Percentiles rank a stretch among this genome's conserved stretches.
These are phyloP conservation scores for Itoplectis maculator DNA, from an alignment of 2,888 invertebrate species.

Conservation along the genomic window DNA sequence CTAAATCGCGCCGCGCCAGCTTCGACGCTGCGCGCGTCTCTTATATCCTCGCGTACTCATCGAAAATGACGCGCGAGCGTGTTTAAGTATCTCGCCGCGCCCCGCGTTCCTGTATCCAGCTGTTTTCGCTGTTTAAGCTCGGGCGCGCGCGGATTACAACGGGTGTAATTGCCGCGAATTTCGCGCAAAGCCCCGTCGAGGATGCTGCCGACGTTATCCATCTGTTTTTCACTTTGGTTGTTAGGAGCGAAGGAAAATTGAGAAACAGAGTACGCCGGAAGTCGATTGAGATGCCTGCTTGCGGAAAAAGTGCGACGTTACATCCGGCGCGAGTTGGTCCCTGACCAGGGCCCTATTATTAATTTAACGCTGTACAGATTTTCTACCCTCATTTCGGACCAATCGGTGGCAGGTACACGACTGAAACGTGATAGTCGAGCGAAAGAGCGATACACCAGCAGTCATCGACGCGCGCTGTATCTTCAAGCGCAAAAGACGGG, in stretches of 20 bases:
- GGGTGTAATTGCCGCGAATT: conserved; percentile 37
- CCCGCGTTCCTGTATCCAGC: conserved; percentile 21
- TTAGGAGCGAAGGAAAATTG: neutral
- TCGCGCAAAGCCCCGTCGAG: conserved; percentile 29
- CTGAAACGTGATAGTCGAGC: no score
- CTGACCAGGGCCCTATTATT: no score
- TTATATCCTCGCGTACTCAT: conserved; percentile 57
- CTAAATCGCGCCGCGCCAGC: conserved; percentile 28
- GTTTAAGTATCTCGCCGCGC: conserved; percentile 52
- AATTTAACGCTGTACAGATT: no score
- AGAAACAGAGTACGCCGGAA: no score
- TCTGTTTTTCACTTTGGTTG: neutral
- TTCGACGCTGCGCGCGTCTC: conserved; percentile 26
- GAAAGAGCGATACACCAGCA: no score
- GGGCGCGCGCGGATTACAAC: conserved; percentile 3
- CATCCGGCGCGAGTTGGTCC: no score
- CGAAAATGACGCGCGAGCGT: conserved; percentile 54
- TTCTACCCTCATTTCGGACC: no score
- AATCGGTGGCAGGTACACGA: no score
- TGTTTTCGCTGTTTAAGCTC: conserved; percentile 29
- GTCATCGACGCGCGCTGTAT: neutral
- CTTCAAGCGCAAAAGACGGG: neutral
- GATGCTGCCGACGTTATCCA: conserved; percentile 2
- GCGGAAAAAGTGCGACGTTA: no score
- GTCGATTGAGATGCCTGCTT: no score